Conservation (phyloP, 2,797 vertebrate species). For the Tolypeutes matacus region DNA sequence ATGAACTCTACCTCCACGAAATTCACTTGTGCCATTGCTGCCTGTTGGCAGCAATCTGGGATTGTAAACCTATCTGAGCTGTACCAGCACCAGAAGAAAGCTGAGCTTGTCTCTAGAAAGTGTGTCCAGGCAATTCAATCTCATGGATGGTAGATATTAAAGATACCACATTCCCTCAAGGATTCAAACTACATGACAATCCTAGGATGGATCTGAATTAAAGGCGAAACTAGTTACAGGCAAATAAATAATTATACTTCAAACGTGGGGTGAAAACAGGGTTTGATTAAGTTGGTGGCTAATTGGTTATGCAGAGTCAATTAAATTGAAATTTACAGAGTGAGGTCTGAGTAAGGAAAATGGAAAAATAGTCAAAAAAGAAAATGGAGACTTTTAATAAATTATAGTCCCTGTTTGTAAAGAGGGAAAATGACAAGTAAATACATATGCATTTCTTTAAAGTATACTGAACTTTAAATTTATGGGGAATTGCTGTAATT, state of each 20-base stretch:
- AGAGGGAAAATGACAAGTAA: neutral
- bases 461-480: neutral
- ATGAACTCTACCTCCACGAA: neutral
- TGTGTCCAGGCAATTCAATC: rapidly evolving
- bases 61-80: neutral
- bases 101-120: neutral
- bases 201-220: neutral
- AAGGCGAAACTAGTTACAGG: neutral
- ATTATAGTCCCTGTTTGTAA: neutral
- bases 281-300: neutral
- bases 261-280: neutral
- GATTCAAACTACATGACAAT: neutral
- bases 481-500: rapidly evolving
- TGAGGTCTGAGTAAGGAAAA: neutral
- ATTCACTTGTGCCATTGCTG: neutral
- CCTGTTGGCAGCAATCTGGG: rapidly evolving
- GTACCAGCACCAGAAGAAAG: neutral
- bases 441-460: neutral
- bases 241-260: neutral
- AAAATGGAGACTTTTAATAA: neutral
- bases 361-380: neutral
- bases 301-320: neutral
- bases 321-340: neutral
- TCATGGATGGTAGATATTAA: neutral
- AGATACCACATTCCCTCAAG: neutral